Base-by-base conservation (phyloP, 2,797 vertebrate species). In the Odontamblyopus lacepedii region DNA sequence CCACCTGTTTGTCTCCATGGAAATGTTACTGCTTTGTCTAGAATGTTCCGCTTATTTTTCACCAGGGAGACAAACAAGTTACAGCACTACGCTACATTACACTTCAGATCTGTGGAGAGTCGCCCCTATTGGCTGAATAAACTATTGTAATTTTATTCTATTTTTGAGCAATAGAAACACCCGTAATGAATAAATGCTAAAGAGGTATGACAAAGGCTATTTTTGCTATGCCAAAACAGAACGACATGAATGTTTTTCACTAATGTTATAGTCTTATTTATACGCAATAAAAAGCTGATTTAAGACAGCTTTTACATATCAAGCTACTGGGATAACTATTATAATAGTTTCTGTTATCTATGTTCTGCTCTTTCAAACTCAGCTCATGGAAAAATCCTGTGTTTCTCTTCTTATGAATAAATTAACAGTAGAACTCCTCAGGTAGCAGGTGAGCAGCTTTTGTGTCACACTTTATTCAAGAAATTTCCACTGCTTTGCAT, bases 361-460 rank as follows among this genome's bases (percentile, higher is more conserved):
- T 48, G 44, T 48, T 48, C 44, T 44, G 41, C 41, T 44, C 12
- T 4, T 50, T 50, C 26, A 69, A 75, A 80, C 74, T 70, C 69
- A 53, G 30, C 75, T 63, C 65, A 69, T 88, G 90, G 83, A 87
- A 87, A 48, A 88, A 79, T 82, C 69, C 71, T 3, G 53, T 57
- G 67, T 53, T 63, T 23, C 4, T 44, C 35, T 5, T 64, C 72
- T 69, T 57, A 85, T 91, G 72, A 89, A 91, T 92, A 89, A 87
- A 88, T 87, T 2, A 91, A 62, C 80, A 80, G 38, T 5, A 26
- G 72, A 72, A 57, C 85, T 86, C 76, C 68, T 88, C 88, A 88
- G 85, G 88, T 89, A 73, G 78, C 86, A 72, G 86, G 86, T 87
- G 88, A 75, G 79, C 86, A 70, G 85, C 38, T 76, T 76, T 71